Conservation (phyloP, 2,113 vertebrate species). For the Malurus elegans region DNA sequence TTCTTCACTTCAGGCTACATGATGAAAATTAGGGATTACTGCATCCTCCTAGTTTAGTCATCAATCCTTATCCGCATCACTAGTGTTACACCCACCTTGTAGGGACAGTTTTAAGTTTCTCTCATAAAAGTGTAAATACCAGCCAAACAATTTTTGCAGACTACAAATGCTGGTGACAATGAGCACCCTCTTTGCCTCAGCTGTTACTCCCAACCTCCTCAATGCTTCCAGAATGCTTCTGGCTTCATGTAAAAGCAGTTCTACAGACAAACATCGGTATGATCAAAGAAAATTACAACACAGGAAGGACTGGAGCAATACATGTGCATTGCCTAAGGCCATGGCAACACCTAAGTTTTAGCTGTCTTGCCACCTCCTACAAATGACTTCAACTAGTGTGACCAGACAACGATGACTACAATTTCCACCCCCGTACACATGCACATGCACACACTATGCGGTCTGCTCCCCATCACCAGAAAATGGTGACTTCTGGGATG, state of each 20-base stretch:
- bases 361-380: neutral
- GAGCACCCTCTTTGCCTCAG: neutral
- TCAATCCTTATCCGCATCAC: neutral
- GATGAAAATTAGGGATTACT: slow-evolving; percentile 24
- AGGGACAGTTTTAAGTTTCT: neutral
- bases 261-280: rapidly evolving
- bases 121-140: slow-evolving; percentile 1
- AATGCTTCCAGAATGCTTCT: neutral
- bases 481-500: neutral
- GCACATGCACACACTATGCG: neutral
- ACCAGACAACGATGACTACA: neutral
- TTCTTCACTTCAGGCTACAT: neutral
- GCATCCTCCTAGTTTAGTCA: slow-evolving; percentile 25
- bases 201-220: neutral
- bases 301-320: neutral
- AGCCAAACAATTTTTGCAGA: slow-evolving; percentile 34
- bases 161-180: neutral
- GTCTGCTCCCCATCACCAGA: neutral
- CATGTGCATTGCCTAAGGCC: neutral
- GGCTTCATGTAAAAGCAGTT: neutral
- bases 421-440: neutral
- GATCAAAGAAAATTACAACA: neutral
- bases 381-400: neutral
- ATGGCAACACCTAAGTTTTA: neutral
- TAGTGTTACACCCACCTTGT: neutral